Conservation (phyloP, 2,888 invertebrate genomes). For the Nephrotoma flavescens region DNA sequence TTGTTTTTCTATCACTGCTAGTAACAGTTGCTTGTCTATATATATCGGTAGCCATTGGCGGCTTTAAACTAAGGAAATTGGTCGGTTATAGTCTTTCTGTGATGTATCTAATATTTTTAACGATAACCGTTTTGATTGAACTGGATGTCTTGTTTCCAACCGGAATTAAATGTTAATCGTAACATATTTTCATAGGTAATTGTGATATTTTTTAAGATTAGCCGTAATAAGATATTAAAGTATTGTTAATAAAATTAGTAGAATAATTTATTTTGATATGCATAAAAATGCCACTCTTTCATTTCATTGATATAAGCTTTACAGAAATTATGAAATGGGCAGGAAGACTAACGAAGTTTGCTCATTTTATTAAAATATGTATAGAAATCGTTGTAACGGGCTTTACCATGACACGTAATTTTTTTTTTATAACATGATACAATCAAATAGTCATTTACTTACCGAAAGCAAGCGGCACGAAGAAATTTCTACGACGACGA, state of each 20-base stretch:
- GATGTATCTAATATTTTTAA: constrained; percentile 55
- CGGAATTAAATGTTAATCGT: background rate
- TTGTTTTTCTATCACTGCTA: constrained; percentile 64
- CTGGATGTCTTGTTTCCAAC: constrained; percentile 48
- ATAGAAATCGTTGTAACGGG: no score
- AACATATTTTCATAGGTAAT: background rate
- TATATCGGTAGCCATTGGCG: constrained; percentile 47
- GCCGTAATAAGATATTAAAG: background rate
- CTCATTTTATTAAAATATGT: no score
- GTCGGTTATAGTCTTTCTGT: constrained; percentile 50
- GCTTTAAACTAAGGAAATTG: constrained; percentile 51
- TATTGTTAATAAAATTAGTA: background rate
- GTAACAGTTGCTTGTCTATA: constrained; percentile 58
- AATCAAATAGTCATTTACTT: no score
- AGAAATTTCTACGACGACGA: no score
- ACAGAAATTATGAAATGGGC: no score
- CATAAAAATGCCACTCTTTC: no score
- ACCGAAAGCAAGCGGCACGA: no score
- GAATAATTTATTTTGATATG: background rate
- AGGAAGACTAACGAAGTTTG: no score
- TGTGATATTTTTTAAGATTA: background rate
- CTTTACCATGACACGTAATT: no score
- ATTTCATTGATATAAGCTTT: no score
- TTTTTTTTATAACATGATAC: no score
- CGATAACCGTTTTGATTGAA: constrained; percentile 64